Conservation (phyloP, 2,888 invertebrate species). For the Pseudeuparius sepicola region DNA sequence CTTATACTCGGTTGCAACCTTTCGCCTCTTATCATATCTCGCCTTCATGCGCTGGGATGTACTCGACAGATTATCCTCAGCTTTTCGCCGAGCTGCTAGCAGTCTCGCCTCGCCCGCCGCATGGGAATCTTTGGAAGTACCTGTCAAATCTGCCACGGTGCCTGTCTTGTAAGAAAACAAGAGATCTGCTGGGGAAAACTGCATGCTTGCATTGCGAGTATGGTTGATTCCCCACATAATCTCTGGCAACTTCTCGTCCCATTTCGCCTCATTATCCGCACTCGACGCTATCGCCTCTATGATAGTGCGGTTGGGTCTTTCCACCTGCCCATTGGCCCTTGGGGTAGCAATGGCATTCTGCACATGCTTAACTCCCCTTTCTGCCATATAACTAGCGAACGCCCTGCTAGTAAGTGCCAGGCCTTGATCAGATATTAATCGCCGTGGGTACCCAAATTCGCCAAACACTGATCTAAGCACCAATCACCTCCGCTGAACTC, state of each 20-base stretch:
- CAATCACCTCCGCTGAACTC: constrained; percentile 7
- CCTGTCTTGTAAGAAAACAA: constrained; percentile 2
- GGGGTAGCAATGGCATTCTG: constrained; percentile 11
- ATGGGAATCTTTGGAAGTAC: too few species aligned
- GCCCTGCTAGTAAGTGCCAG: constrained; percentile 12
- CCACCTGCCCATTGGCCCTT: constrained; percentile 14
- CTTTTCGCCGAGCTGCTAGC: too few species aligned
- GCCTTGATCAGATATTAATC: constrained; percentile 13
- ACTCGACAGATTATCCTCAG: constrained; percentile 10
- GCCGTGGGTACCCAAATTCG: constrained; percentile 12
- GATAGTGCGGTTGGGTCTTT: constrained; percentile 10
- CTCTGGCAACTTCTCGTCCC: constrained; percentile 26
- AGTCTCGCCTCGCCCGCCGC: too few species aligned
- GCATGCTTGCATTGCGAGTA: constrained; percentile 14
- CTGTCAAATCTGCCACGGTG: constrained; percentile 4
- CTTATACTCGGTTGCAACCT: constrained; percentile 20
- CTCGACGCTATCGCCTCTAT: constrained; percentile 23
- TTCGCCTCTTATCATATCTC: constrained; percentile 15
- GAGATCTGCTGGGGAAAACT: constrained; percentile 6
- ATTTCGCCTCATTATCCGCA: constrained; percentile 23
- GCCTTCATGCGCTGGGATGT: constrained; percentile 11
- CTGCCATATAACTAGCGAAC: constrained; percentile 10
- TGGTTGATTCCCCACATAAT: constrained; percentile 29
- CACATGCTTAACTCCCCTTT: constrained; percentile 5
- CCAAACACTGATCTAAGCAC: constrained; percentile 7